These are phyloP conservation scores for Sycophila sp. DNA, from an alignment of 1,140 invertebrate genomes.

Conservation along the genomic window DNA sequence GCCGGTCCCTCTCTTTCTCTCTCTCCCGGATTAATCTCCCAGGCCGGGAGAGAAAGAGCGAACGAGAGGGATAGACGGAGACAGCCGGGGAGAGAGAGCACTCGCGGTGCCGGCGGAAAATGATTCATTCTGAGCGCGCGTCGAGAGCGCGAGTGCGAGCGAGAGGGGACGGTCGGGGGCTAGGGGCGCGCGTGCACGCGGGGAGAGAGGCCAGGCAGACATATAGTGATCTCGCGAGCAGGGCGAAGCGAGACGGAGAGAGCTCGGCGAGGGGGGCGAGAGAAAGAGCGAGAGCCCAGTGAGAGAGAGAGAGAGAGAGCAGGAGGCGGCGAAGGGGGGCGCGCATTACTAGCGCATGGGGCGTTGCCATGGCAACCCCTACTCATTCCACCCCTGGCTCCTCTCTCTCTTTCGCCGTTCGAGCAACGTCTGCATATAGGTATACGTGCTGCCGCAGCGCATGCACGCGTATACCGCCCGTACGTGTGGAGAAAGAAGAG, in stretches of 20 bases:
- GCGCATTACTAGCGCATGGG: conserved; percentile 59
- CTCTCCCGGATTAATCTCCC: conserved; percentile 44
- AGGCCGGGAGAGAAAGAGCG: conserved; percentile 3
- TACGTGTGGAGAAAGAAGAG: neutral
- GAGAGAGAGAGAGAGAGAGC: conserved; percentile 35
- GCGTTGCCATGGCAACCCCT: conserved; percentile 65
- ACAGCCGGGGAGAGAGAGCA: conserved; percentile 1
- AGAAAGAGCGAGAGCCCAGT: conserved; percentile 38
- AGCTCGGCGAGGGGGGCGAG: neutral
- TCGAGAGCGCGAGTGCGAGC: too few relatives aligned
- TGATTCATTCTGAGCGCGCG: conserved; percentile 53
- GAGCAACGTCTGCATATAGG: neutral
- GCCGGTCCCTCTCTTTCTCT: neutral
- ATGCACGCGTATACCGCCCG: conserved; percentile 24
- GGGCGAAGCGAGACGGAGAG: neutral
- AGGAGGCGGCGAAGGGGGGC: conserved; percentile 4
- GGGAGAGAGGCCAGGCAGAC: too few relatives aligned
- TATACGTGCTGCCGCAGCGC: conserved; percentile 39
- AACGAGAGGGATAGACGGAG: conserved; percentile 3
- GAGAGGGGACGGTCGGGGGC: neutral
- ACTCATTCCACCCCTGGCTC: conserved; percentile 55
- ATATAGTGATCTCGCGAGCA: conserved; percentile 37
- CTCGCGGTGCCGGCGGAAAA: conserved; percentile 44
- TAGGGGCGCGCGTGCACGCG: too few relatives aligned
- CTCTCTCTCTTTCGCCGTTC: conserved; percentile 10